Base-by-base conservation (phyloP, 2,888 invertebrate genomes). In the Horisme vitalbata region DNA sequence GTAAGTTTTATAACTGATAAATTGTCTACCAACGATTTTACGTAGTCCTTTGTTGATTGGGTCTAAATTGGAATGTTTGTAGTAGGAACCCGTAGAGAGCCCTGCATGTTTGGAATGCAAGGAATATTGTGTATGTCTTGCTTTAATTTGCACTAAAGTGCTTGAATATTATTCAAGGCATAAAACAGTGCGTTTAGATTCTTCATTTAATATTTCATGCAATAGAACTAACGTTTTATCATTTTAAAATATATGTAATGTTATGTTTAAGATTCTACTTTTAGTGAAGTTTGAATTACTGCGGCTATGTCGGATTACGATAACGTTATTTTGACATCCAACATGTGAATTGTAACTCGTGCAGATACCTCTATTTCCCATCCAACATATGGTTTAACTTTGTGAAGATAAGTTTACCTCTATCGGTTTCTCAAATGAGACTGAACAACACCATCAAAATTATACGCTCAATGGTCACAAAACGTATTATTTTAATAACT, bases 21-120 rank as follows among this genome's bases (percentile, higher is more conserved):
- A 39, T 14, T 9, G 21, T 37, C 7, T 33, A 28, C 11, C 24
- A 33, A 45, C 35, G 20, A 33, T 24, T 20, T 45, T 34, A 14
- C 24, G 44, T 52, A 54, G 50, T 26, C 47, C 28, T 23, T 33
- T 41, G 12, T 51, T 47, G 33, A 34, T 24, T 39, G 32, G 39
- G 37, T 10, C 43, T 8, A 33, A 34, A 35, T 46, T 51, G 52
- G 59, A 65, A 68, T 68, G 64, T 58, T 41, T 54, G 52, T 68
- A 65, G 59, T 59, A 35, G 52, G 50, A 54, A 51, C 30, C 45
- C 46, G 32, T 55, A 53, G 48, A 41, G 43, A 53, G 30, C 48
- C 59, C 54, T 61, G 79, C 80, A 79, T 78, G 80, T 57, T 30
- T 63, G 65, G 77, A 72, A 74, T 76, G 73, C 70, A 61, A 71